A percentile compares a stretch with the other conserved stretches of the same genome.
phyloP scores from a whole-genome alignment of 2,797 vertebrate genomes.

The Gobio occitaniae region DNA sequence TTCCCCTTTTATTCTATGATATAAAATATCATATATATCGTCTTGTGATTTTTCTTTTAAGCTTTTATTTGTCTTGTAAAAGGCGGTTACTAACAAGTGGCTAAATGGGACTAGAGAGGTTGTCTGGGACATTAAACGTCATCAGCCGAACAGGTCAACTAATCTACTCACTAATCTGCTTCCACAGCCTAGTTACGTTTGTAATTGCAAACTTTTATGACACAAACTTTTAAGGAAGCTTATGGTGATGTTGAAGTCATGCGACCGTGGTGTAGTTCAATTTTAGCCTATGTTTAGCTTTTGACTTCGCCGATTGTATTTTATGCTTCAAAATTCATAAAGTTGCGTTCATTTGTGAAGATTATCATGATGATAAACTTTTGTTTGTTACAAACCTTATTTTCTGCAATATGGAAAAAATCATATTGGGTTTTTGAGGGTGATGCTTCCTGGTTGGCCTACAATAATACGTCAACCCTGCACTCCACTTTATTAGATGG shows the following conservation, averaged over 20 bases:
- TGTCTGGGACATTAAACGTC: background rate
- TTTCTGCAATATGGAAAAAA: background rate
- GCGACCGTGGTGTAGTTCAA: background rate
- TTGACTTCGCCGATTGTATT: background rate
- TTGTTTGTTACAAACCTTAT: background rate
- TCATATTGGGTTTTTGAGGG: background rate
- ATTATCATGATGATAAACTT: background rate
- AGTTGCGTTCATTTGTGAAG: background rate
- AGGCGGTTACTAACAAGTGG: background rate
- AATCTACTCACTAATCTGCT: background rate
- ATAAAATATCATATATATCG: background rate
- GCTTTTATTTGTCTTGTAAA: background rate
- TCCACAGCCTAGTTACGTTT: background rate
- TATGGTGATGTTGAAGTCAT: background rate
- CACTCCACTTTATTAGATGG: slow-evolving; percentile 41
- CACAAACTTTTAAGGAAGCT: background rate
- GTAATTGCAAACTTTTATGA: background rate
- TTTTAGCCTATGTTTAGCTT: background rate
- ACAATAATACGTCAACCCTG: background rate
- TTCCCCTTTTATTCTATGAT: background rate
- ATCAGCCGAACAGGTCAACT: background rate
- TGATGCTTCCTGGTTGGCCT: background rate
- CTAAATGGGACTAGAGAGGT: background rate
- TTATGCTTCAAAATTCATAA: background rate
- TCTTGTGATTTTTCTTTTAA: background rate